Evolutionary conservation across 2,888 invertebrate genomes (phyloP).

Genomic region (Azorinus chamasolen): DNA sequence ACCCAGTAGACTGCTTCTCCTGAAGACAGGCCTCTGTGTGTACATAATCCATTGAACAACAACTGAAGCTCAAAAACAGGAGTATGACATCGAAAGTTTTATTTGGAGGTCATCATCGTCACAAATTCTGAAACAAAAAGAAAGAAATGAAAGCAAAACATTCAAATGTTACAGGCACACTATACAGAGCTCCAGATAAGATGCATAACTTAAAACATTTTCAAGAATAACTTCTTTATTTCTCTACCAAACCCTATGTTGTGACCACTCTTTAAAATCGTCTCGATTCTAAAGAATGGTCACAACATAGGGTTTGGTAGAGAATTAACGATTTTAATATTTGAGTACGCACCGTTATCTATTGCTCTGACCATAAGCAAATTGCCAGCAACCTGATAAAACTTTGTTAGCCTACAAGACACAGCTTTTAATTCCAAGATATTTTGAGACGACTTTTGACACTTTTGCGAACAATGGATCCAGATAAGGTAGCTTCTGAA

Average conservation of each 20-base stretch:
- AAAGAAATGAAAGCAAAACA: background rate
- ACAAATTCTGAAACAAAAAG: conserved; percentile 78
- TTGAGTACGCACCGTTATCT: no score
- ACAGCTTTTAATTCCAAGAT: background rate
- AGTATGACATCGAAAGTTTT: conserved; percentile 15
- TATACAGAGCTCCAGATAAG: background rate
- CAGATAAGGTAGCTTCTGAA: no score
- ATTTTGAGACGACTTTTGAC: no score
- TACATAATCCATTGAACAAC: conserved; percentile 6
- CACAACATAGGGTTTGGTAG: no score
- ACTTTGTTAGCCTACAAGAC: background rate
- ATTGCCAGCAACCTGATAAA: background rate
- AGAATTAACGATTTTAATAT: no score
- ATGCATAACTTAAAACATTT: background rate
- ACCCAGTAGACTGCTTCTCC: conserved; percentile 7
- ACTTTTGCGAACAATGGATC: no score
- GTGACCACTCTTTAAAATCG: background rate
- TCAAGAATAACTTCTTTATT: background rate
- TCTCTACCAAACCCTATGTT: background rate
- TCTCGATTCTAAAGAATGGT: no score
- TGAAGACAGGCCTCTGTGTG: conserved; percentile 4
- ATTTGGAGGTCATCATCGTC: conserved; percentile 82
- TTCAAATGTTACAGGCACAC: background rate
- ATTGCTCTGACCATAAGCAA: no score
- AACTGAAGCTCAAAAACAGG: conserved; percentile 27